Evolutionary conservation across 2,797 vertebrate species (phyloP).

Genomic region (Rhinophrynus dorsalis): DNA sequence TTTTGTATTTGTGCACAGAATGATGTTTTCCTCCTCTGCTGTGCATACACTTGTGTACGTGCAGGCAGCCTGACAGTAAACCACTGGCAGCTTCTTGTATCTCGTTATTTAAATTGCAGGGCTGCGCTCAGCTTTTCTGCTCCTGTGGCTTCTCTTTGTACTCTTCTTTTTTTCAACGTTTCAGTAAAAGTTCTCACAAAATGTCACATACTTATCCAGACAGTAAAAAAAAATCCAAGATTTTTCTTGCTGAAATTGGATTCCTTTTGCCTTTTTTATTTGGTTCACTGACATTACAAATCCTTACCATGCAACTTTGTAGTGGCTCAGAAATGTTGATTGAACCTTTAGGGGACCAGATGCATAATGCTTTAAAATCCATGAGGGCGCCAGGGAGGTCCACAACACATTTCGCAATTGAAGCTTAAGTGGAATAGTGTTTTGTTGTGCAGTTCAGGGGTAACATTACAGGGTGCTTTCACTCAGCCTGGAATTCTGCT

Average conservation of each 20-base stretch:
- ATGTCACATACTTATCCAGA: slow-evolving; percentile 36
- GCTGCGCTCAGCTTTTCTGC: slow-evolving; percentile 35
- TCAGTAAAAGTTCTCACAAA: slow-evolving; percentile 27
- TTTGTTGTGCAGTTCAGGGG: too few species aligned
- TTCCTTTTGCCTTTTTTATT: background rate
- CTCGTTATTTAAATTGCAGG: slow-evolving; percentile 41
- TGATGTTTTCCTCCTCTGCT: background rate
- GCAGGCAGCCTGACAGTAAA: slow-evolving; percentile 30
- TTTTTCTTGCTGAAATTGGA: background rate
- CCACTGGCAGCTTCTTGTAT: slow-evolving; percentile 21
- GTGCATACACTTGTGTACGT: slow-evolving; percentile 10
- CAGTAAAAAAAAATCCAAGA: background rate
- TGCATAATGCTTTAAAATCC: background rate
- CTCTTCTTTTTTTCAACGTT: slow-evolving; percentile 14
- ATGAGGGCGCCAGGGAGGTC: too few species aligned
- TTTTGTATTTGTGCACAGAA: too few species aligned
- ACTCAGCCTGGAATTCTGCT: too few species aligned
- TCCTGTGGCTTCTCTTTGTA: slow-evolving; percentile 32
- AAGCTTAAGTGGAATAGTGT: too few species aligned
- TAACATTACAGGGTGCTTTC: too few species aligned
- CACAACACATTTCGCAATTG: too few species aligned
- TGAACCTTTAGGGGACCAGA: background rate
- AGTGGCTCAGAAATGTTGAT: background rate
- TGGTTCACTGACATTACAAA: background rate
- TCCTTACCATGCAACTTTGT: background rate